phyloP scores from a whole-genome alignment of 2,888 invertebrate genomes.

The Diplolepis rosae region DNA sequence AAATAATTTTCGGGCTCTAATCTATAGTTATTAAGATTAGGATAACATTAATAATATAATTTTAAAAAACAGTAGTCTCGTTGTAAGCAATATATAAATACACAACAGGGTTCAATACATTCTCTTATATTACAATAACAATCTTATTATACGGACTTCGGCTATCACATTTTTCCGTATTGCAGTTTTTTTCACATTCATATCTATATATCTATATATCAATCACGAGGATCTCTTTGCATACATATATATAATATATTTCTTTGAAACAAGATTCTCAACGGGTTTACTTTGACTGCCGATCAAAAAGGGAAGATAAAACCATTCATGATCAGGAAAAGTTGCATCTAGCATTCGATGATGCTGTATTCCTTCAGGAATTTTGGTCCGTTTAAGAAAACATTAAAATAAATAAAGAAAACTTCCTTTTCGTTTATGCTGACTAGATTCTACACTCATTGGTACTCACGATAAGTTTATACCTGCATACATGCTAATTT shows the following conservation, averaged over 20 bases:
- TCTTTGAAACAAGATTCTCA: constrained; percentile 14
- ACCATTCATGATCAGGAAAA: neutral
- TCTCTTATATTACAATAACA: constrained; percentile 31
- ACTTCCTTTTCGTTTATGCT: constrained; percentile 41
- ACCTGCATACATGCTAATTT: constrained; percentile 42
- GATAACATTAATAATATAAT: constrained; percentile 48
- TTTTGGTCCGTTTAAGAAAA: constrained; percentile 41
- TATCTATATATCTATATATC: neutral
- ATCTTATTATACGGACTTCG: constrained; percentile 38
- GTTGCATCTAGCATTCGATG: neutral
- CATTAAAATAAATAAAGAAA: constrained; percentile 28
- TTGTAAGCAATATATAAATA: constrained; percentile 52
- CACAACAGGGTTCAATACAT: constrained; percentile 35
- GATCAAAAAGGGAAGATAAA: neutral
- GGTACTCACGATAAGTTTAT: constrained; percentile 43
- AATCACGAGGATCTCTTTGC: neutral
- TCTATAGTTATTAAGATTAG: constrained; percentile 53
- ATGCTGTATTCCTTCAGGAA: constrained; percentile 2
- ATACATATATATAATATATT: constrained; percentile 19
- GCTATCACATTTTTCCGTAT: constrained; percentile 52
- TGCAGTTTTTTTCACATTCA: constrained; percentile 7
- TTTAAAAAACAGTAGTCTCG: constrained; percentile 50
- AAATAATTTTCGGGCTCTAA: constrained; percentile 44
- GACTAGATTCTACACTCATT: constrained; percentile 64
- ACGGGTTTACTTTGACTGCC: neutral